Conservation (phyloP, 2,797 vertebrate species). For the Thripadectes ignobilis region DNA sequence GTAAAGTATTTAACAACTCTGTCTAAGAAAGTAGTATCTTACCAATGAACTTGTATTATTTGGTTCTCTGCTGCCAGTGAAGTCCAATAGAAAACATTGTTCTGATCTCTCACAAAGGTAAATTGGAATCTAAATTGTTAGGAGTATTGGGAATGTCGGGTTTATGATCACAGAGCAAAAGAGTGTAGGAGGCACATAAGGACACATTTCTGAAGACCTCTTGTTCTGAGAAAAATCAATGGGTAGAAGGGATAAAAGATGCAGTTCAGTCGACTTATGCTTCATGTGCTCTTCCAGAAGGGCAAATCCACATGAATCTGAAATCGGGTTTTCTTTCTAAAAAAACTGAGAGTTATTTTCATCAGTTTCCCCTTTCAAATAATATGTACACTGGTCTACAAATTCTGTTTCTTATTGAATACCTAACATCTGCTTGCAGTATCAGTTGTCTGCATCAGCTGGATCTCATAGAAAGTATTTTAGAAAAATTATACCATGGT, state of each 20-base stretch:
- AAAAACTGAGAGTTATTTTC: neutral
- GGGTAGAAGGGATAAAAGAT: neutral
- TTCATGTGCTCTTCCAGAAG: neutral
- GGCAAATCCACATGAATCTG: neutral
- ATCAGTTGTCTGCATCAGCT: neutral
- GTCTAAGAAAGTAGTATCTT: neutral
- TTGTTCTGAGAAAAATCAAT: neutral
- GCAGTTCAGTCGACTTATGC: neutral
- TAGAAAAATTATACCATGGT: neutral
- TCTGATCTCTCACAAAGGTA: constrained; percentile 3
- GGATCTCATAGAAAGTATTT: neutral
- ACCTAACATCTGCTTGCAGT: neutral
- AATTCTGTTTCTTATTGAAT: neutral
- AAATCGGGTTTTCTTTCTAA: neutral
- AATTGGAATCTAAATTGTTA: constrained; percentile 18
- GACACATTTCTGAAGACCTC: neutral
- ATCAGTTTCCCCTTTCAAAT: neutral
- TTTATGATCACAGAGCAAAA: neutral
- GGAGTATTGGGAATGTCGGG: neutral
- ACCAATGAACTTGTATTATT: neutral
- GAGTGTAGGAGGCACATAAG: neutral
- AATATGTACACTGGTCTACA: neutral
- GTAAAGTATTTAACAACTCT: neutral
- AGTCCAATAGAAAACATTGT: neutral
- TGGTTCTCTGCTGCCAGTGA: neutral